Percentiles rank a stretch among this genome's conserved stretches.
Conservation (phyloP, 2,113 vertebrate genomes). For the Pseudopodoces humilis region DNA sequence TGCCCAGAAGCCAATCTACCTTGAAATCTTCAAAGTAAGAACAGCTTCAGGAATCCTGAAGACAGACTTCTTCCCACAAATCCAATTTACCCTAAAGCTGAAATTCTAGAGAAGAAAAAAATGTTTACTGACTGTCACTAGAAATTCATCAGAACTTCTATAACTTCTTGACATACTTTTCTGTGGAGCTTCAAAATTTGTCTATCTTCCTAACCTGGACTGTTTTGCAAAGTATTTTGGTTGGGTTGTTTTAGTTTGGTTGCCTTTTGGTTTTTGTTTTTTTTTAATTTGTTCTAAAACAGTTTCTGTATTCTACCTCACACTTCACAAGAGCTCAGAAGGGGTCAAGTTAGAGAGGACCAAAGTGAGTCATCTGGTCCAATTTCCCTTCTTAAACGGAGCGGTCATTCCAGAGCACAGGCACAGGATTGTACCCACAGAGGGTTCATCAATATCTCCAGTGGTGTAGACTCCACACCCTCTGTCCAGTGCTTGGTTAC, state of each 20-base stretch:
- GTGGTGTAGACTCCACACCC: not conserved
- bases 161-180: not conserved
- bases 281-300: not conserved
- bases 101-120: not conserved
- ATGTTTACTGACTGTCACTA: rapidly evolving
- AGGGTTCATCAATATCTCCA: not conserved
- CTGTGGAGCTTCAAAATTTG: not conserved
- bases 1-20: not conserved
- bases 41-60: not conserved
- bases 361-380: no score
- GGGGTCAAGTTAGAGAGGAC: not conserved
- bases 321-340: not conserved
- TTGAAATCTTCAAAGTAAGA: not conserved
- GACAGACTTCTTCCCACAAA: not conserved
- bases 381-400: not conserved
- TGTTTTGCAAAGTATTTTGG: not conserved
- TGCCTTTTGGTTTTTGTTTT: not conserved
- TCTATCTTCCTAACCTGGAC: not conserved
- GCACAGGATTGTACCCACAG: not conserved
- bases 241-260: not conserved
- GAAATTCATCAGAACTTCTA: not conserved
- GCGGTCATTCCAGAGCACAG: not conserved
- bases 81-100: not conserved
- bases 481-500: not conserved
- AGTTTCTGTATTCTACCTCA: not conserved